Conservation (phyloP, 2,888 invertebrate species). For the Sesia bembeciformis region DNA sequence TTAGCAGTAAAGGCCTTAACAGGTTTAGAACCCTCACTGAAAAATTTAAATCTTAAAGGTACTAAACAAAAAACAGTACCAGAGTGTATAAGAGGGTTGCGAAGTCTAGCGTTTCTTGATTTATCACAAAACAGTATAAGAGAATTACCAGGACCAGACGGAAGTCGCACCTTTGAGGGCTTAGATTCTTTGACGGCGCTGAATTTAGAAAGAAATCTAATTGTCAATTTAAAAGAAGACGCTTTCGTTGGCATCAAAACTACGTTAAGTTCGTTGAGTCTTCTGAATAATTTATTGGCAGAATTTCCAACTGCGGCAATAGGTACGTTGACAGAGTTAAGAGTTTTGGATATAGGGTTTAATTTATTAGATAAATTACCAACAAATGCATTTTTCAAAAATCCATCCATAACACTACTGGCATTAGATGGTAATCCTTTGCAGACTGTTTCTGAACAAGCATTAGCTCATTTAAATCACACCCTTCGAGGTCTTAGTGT, state of each 20-base stretch:
- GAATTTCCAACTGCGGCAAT: conserved; percentile 91
- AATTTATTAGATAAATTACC: conserved; percentile 90
- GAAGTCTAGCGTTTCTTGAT: conserved; percentile 89
- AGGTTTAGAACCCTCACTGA: conserved; percentile 87
- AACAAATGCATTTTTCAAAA: conserved; percentile 83
- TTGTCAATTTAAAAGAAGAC: conserved; percentile 83
- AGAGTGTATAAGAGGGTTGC: conserved; percentile 83
- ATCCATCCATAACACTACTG: conserved; percentile 88
- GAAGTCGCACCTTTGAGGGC: conserved; percentile 81
- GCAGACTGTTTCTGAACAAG: conserved; percentile 85
- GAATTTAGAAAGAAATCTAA: conserved; percentile 90
- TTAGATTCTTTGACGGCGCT: conserved; percentile 88
- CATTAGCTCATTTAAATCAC: conserved; percentile 85
- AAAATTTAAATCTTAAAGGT: conserved; percentile 92
- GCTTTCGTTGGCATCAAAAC: conserved; percentile 87
- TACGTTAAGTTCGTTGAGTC: conserved; percentile 89
- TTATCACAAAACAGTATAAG: conserved; percentile 90
- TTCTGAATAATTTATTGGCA: conserved; percentile 90
- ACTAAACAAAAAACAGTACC: conserved; percentile 87
- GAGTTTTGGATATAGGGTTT: conserved; percentile 94
- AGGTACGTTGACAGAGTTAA: conserved; percentile 82
- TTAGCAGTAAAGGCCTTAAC: conserved; percentile 80
- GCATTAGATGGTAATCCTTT: conserved; percentile 94
- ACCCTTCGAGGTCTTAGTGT: conserved; percentile 89
- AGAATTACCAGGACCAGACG: conserved; percentile 83